Base-by-base conservation (phyloP, 35 echinoderm and acorn worm species). In the Diadema setosum region DNA sequence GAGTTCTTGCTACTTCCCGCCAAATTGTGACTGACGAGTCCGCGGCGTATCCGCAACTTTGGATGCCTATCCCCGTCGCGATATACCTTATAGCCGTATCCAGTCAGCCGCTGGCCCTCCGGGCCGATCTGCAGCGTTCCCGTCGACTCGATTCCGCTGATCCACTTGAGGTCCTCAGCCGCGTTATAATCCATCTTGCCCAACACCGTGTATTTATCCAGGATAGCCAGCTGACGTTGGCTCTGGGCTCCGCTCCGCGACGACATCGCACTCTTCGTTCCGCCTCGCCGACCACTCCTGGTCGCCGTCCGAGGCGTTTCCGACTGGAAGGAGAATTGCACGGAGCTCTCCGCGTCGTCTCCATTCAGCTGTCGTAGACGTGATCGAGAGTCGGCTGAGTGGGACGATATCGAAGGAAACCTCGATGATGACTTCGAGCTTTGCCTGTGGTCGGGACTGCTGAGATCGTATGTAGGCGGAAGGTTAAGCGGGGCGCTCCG, bases 11-110 rank as follows among this genome's bases (percentile, higher is more conserved):
- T 58, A 33, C 14, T 86, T 41, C 45, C 81, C 20, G 73, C 80
- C 14, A 83, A 75, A 18, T 87, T 84, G 60, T 93, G 94, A 80
- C 94, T 97, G 18, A 97, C 94, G n/a, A 97, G 91, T 9, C 94
- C 94, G 11, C 94, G 65, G 21, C 91, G 61, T 36, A 97, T 97
- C 59, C 76, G 43, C 42, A 97, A 29, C 69, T 90, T 93, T 36
- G 89, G 65, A 59, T 95, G 93, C 45, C 78, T 86, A 17, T 35
- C 84, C 29, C 75, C 59, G 15, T 91, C 88, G 23, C 87, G 55
- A 61, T 97, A 97, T 31, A 89, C 70, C 29, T 92, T 70, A 60
- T 97, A 97, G 43, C 84, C 70, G 29, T 41, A 86, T 3, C 83
- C 69, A 0, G 87, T 81, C 14, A 89, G 90, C 70, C 17, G 91